Base-by-base conservation (phyloP, 2,888 invertebrate genomes). In the Synergus umbraculus region DNA sequence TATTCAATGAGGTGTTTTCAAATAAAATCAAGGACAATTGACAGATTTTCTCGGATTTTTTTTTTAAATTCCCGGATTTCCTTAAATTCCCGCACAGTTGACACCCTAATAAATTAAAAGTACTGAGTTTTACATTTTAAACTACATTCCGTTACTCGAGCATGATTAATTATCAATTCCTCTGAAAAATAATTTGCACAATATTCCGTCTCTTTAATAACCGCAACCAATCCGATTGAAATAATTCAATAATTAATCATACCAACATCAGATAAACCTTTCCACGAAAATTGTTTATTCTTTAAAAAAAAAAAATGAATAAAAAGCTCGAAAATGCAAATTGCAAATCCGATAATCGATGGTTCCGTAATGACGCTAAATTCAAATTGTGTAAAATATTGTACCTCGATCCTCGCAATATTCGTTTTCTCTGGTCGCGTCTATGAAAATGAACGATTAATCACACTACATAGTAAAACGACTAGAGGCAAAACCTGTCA, bases 381-480 rank as follows among this genome's bases (percentile, higher is more conserved):
- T 60, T 60, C n/a, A 37, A 54, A 73, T 54, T 73, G 49, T 69
- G 54, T 41, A 73, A 73, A 73, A 73, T 49, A 69, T 49, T 13
- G 22, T 18, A 8, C 46, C 18, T 66, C 9, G 13, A 64, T 46
- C 22, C 13, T 67, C 46, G 10, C 22, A 69, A 69, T 69, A 22
- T 37, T 29, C 29, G 4, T 49, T 69, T 69, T 69, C 18, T 66
- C 9, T 66, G 65, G 41, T 69, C 73, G n/a, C 73, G n/a, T 73
- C 73, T 73, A 37, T 73, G 49, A 15, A n/a, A 73, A 54, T n/a
- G 73, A 29, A 73, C 49, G 49, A 73, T 73, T 49, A 54, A 73
- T 73, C 54, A 73, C 54, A 73, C 29, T 29, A 29, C 37, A n/a
- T 9, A 15, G 29, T 73, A 54, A 49, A 73, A 73, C 37, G 37